Evolutionary conservation across 2,113 vertebrate genomes (phyloP).

Genomic region (Vulpes lagopus): DNA sequence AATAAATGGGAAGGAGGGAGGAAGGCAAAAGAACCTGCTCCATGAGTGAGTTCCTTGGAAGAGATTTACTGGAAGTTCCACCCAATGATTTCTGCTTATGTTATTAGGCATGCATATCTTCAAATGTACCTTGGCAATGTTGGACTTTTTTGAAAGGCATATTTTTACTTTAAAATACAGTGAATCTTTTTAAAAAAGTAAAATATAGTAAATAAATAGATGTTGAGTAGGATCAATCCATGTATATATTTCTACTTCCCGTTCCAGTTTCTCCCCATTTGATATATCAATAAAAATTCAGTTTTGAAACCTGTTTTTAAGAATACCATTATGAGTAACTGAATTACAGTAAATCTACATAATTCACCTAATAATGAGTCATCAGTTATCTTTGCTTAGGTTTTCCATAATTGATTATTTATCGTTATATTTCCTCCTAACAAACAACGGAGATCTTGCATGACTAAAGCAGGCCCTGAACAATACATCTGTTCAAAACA

Average conservation of each 20-base stretch:
- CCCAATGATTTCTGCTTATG: neutral
- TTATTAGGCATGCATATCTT: neutral
- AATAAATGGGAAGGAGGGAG: neutral
- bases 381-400: neutral
- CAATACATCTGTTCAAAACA: neutral
- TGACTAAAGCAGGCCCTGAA: neutral
- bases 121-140: neutral
- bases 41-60: neutral
- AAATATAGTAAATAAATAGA: neutral
- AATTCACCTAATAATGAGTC: neutral
- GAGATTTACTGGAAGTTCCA: neutral
- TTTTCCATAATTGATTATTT: neutral
- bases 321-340: neutral
- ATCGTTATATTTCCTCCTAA: neutral
- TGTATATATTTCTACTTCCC: neutral
- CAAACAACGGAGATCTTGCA: neutral
- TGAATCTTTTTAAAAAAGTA: neutral
- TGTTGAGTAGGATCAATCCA: neutral
- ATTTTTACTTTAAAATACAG: neutral
- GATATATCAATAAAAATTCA: neutral
- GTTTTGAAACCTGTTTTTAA: neutral
- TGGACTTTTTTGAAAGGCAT: neutral
- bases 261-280: neutral
- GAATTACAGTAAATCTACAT: neutral
- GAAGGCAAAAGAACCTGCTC: neutral